phyloP scores from a whole-genome alignment of 2,888 invertebrate genomes.

The Amiota mariae region DNA sequence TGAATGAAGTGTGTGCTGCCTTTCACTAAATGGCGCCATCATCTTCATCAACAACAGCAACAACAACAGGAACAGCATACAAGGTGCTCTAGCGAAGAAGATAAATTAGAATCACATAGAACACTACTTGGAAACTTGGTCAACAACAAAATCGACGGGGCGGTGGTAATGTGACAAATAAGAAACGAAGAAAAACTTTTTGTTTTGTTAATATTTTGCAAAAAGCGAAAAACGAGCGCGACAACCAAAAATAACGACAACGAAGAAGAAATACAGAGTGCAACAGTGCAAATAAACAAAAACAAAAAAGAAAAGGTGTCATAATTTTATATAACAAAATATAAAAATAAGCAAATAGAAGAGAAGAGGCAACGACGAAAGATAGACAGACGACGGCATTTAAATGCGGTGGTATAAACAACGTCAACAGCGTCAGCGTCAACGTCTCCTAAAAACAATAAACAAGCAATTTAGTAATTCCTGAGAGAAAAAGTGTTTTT shows the following conservation, averaged over 20 bases:
- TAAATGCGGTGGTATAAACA: constrained; percentile 56
- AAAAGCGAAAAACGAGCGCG: background rate
- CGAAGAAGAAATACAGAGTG: constrained; percentile 47
- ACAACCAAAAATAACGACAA: background rate
- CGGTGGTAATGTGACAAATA: constrained; percentile 9
- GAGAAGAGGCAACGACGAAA: constrained; percentile 25
- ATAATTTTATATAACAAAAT: constrained; percentile 41
- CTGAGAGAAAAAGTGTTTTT: constrained; percentile 25
- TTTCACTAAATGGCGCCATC: no score
- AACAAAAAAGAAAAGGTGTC: constrained; percentile 1
- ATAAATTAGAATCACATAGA: no score
- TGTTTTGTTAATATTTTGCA: constrained; percentile 3
- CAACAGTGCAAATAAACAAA: constrained; percentile 39
- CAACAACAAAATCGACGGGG: background rate
- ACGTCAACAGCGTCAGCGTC: constrained; percentile 41
- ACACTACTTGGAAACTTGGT: no score
- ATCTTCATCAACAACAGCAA: constrained; percentile 6
- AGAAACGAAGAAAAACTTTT: constrained; percentile 15
- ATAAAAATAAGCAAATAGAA: constrained; percentile 29
- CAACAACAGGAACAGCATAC: constrained; percentile 7
- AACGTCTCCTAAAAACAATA: background rate
- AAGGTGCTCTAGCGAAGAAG: no score
- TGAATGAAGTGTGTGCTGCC: no score
- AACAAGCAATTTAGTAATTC: constrained; percentile 37
- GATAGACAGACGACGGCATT: constrained; percentile 49